A percentile compares a stretch with the other conserved stretches of the same genome.
phyloP scores from a whole-genome alignment of 2,113 vertebrate genomes.

The Cephalopholis sonnerati region DNA sequence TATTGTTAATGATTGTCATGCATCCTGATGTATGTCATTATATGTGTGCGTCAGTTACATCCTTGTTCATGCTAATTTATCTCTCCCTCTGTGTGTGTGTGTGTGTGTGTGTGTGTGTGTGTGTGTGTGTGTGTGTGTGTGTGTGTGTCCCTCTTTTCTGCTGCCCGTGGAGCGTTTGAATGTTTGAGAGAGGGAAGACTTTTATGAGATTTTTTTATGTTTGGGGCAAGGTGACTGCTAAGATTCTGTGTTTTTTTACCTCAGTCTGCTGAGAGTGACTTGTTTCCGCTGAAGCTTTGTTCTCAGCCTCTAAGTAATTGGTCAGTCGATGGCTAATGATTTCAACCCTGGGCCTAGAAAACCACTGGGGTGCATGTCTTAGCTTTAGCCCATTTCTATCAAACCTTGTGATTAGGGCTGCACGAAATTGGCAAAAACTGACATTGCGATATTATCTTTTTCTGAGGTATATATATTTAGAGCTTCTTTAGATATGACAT shows the following conservation, averaged over 20 bases:
- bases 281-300: conserved; percentile 65
- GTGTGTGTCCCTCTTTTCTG: conserved; percentile 54
- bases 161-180: conserved; percentile 68
- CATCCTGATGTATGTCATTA: conserved; percentile 46
- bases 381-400: conserved; percentile 56
- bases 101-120: conserved; percentile 26
- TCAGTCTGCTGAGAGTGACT: conserved; percentile 59
- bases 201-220: conserved; percentile 59
- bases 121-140: conserved; percentile 8
- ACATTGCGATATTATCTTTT: too few species aligned
- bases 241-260: conserved; percentile 54
- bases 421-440: too few species aligned
- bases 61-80: conserved; percentile 76
- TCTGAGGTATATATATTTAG: too few species aligned
- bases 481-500: too few species aligned
- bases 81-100: conserved; percentile 75
- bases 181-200: conserved; percentile 61
- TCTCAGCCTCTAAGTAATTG: conserved; percentile 67
- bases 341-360: conserved; percentile 72
- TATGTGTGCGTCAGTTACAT: conserved; percentile 56
- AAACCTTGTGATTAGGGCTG: neutral
- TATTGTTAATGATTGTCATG: conserved; percentile 40
- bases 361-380: conserved; percentile 69
- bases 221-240: conserved; percentile 56
- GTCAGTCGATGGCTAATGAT: conserved; percentile 67